Evolutionary conservation across 1,140 invertebrate species (phyloP), one percentile per base, ranked within the genome.

Genomic region (Sycophila sp.): DNA sequence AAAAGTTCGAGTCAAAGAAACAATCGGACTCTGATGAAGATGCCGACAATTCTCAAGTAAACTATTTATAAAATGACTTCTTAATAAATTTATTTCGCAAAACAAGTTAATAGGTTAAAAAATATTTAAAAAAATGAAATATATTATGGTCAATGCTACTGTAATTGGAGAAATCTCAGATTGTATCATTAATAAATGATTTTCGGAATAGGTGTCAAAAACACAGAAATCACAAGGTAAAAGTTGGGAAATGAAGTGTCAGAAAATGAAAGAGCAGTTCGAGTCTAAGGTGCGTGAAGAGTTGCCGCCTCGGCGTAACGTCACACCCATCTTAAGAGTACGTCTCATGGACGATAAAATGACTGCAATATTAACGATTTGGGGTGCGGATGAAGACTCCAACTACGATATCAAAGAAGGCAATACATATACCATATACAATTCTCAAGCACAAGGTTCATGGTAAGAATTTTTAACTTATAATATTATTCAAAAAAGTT

Each of bases 321-420:
- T 90, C 42, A 87, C 83, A 40, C 79, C 87, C 62, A 80, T 91
- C 80, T 77, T 87, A 55, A 88, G 87, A 78, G 76, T 90, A 51
- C 81, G 83, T 68, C 73, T 89, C 53, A 73, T 85, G 55, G 86
- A 89, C 75, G 79, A 78, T 69, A 76, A 77, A 40, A 75, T 80
- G 77, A 78, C 75, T 76, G 88, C 84, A 15, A 81, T 88, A 73
- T 77, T 89, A 74, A 89, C 87, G 49, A 84, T 90, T 73, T 92
- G 91, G 91, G 86, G 87, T 36, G 87, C 89, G 2, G 85, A 78
- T 47, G 90, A 90, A 56, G 87, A 87, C 2, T 75, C 89, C 32
- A 59, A 80, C 17, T 80, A 87, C 59, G 75, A 88, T 4, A 80
- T 92, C 2, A 88, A 86, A 73, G 90, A 91, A 85, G 89, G 88